Evolutionary conservation across 1,140 invertebrate genomes (phyloP).

Genomic region (Mizuhopecten yessoensis): DNA sequence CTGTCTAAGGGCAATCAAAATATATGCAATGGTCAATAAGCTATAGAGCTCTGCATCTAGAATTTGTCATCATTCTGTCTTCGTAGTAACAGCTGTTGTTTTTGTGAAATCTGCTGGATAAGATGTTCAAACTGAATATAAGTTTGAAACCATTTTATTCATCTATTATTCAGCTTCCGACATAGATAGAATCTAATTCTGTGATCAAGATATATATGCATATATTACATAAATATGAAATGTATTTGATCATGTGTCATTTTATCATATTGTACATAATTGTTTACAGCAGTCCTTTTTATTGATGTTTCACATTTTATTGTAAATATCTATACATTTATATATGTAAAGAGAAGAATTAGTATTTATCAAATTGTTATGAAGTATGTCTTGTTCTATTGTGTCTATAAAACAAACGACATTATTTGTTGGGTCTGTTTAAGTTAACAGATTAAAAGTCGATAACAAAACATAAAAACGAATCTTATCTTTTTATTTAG

Average conservation of each 20-base stretch:
- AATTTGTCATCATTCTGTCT: too few relatives aligned
- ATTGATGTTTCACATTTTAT: constrained; percentile 22
- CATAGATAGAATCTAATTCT: background rate
- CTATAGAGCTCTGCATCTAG: too few relatives aligned
- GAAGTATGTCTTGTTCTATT: background rate
- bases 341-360: constrained; percentile 25
- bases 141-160: too few relatives aligned
- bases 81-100: background rate
- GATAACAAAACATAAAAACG: background rate
- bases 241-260: background rate
- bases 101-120: too few relatives aligned
- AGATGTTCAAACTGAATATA: too few relatives aligned
- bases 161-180: background rate
- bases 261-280: background rate
- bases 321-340: constrained; percentile 35
- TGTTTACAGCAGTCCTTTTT: background rate
- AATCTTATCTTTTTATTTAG: background rate
- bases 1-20: too few relatives aligned
- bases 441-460: constrained; percentile 30
- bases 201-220: background rate
- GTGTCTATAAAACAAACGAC: background rate
- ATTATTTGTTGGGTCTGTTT: constrained; percentile 28
- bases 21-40: too few relatives aligned
- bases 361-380: constrained; percentile 22
- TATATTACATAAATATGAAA: background rate